These are phyloP conservation scores for Drepana falcataria DNA, from an alignment of 2,888 invertebrate species.

Conservation along the genomic window DNA sequence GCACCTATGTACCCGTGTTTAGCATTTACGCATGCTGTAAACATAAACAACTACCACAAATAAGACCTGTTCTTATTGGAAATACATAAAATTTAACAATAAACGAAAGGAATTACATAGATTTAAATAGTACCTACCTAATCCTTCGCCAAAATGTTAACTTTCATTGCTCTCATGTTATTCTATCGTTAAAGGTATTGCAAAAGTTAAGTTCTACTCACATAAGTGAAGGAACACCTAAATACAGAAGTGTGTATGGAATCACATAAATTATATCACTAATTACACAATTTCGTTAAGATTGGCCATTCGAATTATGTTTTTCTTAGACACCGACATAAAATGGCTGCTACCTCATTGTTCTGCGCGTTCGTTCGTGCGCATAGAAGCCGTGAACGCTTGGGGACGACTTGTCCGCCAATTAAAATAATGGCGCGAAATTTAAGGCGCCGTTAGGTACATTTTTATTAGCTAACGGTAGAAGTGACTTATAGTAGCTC, in stretches of 20 bases:
- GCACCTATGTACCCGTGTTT: slow-evolving; percentile 46
- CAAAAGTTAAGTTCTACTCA: slow-evolving; percentile 70
- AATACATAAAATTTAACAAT: slow-evolving; percentile 45
- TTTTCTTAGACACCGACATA: slow-evolving; percentile 79
- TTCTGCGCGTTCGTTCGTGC: slow-evolving; percentile 80
- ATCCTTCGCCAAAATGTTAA: slow-evolving; percentile 46
- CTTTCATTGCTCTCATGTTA: slow-evolving; percentile 62
- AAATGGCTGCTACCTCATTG: slow-evolving; percentile 80
- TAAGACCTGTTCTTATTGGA: slow-evolving; percentile 41
- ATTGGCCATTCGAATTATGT: slow-evolving; percentile 80
- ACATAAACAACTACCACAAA: slow-evolving; percentile 43
- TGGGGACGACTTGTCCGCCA: slow-evolving; percentile 78
- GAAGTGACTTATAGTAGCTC: slow-evolving; percentile 28
- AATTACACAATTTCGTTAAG: slow-evolving; percentile 78
- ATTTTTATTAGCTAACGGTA: slow-evolving; percentile 35
- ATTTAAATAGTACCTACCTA: slow-evolving; percentile 53
- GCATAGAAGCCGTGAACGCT: slow-evolving; percentile 80
- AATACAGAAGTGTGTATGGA: slow-evolving; percentile 67
- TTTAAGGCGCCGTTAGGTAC: slow-evolving; percentile 68
- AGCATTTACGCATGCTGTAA: slow-evolving; percentile 46
- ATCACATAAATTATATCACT: slow-evolving; percentile 78
- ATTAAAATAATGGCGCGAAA: slow-evolving; percentile 79
- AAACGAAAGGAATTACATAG: slow-evolving; percentile 48
- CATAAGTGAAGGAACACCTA: slow-evolving; percentile 72
- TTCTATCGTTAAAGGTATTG: slow-evolving; percentile 33